Evolutionary conservation across 1,140 invertebrate genomes (phyloP).

Genomic region (Nebria ingens): DNA sequence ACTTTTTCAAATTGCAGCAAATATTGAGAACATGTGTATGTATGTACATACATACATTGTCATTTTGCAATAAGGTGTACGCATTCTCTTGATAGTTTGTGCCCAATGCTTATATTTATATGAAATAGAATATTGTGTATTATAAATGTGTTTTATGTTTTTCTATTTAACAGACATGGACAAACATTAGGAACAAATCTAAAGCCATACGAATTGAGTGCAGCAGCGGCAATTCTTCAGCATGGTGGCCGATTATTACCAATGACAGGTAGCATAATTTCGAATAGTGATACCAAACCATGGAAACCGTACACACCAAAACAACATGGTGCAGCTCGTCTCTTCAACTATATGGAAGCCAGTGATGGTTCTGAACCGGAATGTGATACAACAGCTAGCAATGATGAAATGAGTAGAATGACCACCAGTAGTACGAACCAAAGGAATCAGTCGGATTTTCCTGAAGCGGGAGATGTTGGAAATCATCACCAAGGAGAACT

Average conservation of each 20-base stretch:
- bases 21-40: neutral
- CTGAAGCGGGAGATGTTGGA: slow-evolving; percentile 38
- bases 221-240: slow-evolving; percentile 23
- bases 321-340: slow-evolving; percentile 42
- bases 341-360: slow-evolving; percentile 48
- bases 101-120: too few species aligned
- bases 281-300: slow-evolving; percentile 22
- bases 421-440: slow-evolving; percentile 63
- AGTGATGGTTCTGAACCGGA: slow-evolving; percentile 43
- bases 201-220: slow-evolving; percentile 23
- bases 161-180: neutral
- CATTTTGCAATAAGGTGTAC: too few species aligned
- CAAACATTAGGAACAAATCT: neutral
- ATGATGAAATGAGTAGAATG: slow-evolving; percentile 65
- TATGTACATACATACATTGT: too few species aligned
- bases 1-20: neutral
- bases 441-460: slow-evolving; percentile 50
- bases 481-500: slow-evolving; percentile 27
- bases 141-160: neutral
- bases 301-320: slow-evolving; percentile 35
- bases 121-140: too few species aligned
- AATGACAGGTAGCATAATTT: slow-evolving; percentile 11
- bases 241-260: slow-evolving; percentile 28
- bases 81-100: too few species aligned
- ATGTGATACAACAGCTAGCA: slow-evolving; percentile 38